Conservation (phyloP, 64 coral and sea anemone genomes). For the Orbicella faveolata region DNA sequence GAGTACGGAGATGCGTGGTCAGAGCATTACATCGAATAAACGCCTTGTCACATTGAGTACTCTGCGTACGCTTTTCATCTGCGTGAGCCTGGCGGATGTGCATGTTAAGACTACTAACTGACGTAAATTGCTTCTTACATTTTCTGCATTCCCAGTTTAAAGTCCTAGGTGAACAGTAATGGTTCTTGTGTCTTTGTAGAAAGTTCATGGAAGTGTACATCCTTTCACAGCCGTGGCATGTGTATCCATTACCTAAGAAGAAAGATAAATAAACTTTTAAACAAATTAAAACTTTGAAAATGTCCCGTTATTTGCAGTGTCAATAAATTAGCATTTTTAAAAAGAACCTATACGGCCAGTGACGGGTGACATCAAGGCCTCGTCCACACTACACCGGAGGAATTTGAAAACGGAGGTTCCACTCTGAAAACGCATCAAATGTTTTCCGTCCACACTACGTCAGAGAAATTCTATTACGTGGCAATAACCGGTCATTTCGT, state of each 20-base stretch:
- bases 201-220: conserved; percentile 11
- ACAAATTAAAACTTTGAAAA: no score
- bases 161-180: not conserved
- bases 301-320: no score
- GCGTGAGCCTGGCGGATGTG: not conserved
- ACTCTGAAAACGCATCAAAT: no score
- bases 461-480: no score
- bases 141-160: not conserved
- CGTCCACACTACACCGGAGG: no score
- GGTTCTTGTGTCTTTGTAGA: not conserved
- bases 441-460: no score
- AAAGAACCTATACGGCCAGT: no score
- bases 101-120: not conserved
- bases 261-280: not conserved
- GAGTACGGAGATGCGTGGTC: not conserved
- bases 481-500: no score
- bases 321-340: no score
- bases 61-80: not conserved
- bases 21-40: not conserved
- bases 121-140: not conserved
- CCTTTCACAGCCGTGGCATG: not conserved
- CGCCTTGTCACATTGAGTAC: not conserved
- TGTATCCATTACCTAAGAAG: not conserved
- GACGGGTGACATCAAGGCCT: no score
- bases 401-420: no score